phyloP scores from a whole-genome alignment of 2,797 vertebrate species.

The Pseudochromis fuscus region DNA sequence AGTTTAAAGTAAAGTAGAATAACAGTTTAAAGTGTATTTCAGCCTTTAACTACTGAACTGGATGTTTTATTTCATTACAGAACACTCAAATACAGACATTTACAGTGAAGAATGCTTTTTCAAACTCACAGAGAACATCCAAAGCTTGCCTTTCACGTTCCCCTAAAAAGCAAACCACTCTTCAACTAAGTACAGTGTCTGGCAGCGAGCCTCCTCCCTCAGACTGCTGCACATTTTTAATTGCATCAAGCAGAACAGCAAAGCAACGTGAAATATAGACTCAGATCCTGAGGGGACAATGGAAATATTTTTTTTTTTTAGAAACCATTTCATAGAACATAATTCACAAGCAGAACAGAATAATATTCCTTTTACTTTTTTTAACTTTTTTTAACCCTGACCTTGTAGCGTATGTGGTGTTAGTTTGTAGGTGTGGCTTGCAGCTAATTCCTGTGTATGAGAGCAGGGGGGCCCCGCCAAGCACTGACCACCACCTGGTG shows the following conservation, averaged over 20 bases:
- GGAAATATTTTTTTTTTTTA: constrained; percentile 7
- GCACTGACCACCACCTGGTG: constrained; percentile 73
- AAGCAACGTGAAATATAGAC: constrained; percentile 23
- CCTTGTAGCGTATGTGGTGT: constrained; percentile 27
- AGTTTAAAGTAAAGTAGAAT: not conserved
- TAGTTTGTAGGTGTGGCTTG: constrained; percentile 50
- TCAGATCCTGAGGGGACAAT: constrained; percentile 1
- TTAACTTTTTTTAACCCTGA: constrained; percentile 19
- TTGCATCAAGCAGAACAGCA: constrained; percentile 38
- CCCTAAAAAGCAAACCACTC: constrained; percentile 58
- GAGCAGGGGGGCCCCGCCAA: constrained; percentile 38
- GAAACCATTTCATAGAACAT: not conserved
- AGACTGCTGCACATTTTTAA: constrained; percentile 41
- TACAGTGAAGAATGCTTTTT: constrained; percentile 39
- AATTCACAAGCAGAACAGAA: not conserved
- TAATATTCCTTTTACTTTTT: not conserved
- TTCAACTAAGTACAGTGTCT: constrained; percentile 66
- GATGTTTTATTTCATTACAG: constrained; percentile 30
- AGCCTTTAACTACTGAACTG: constrained; percentile 31
- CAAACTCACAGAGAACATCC: constrained; percentile 4
- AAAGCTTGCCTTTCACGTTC: constrained; percentile 51
- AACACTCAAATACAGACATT: constrained; percentile 28
- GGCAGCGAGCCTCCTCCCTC: constrained; percentile 50
- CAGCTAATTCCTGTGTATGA: constrained; percentile 68
- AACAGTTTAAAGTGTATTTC: constrained; percentile 16